phyloP scores from a whole-genome alignment of 1,140 invertebrate species.

The Diabrotica virgifera region DNA sequence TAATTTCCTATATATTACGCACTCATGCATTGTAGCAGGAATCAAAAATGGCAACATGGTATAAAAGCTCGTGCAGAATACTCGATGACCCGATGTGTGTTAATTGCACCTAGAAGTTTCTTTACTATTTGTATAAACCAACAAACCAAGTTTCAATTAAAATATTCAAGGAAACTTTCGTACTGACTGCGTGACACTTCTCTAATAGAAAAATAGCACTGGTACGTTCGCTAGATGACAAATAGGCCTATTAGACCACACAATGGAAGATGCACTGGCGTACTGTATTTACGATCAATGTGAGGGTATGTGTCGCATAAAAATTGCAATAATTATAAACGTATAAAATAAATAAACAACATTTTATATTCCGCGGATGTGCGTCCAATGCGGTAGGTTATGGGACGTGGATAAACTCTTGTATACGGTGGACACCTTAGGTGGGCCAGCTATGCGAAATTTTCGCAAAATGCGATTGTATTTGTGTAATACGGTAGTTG shows the following conservation, averaged over 20 bases:
- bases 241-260: constrained; percentile 23
- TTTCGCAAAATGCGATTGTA: background rate
- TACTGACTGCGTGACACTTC: constrained; percentile 17
- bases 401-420: constrained; percentile 15
- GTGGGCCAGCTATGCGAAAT: constrained; percentile 13
- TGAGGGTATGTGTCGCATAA: constrained; percentile 15
- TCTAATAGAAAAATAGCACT: constrained; percentile 18
- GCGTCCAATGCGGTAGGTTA: constrained; percentile 14
- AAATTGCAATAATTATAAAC: constrained; percentile 24
- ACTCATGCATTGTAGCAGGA: too few species aligned
- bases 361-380: constrained; percentile 8
- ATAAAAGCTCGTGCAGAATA: background rate
- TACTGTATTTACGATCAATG: constrained; percentile 22
- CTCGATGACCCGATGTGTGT: background rate
- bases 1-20: too few species aligned
- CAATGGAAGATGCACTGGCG: constrained; percentile 21
- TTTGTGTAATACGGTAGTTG: too few species aligned
- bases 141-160: constrained; percentile 10
- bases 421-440: constrained; percentile 6
- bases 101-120: background rate
- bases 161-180: constrained; percentile 19
- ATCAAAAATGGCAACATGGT: background rate
- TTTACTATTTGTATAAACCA: background rate
- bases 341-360: constrained; percentile 23
- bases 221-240: constrained; percentile 14